phyloP scores from a whole-genome alignment of 2,797 vertebrate genomes.

The Cossypha caffra region DNA sequence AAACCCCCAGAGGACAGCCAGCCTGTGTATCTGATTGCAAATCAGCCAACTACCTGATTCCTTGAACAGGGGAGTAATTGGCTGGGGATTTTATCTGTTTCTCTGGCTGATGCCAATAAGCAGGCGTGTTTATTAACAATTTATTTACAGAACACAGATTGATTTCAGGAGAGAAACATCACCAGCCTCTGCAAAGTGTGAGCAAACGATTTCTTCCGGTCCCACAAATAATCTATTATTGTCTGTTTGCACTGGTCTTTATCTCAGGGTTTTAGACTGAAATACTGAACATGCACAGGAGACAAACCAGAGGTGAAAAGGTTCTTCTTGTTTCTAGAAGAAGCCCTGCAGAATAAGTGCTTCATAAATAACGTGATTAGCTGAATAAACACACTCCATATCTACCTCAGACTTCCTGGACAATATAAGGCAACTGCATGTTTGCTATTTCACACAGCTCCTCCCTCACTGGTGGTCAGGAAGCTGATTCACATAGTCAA shows the following conservation, averaged over 20 bases:
- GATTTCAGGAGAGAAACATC: conserved; percentile 53
- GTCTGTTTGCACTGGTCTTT: not conserved
- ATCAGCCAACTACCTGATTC: conserved; percentile 47
- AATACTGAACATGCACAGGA: not conserved
- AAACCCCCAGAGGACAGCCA: conserved; percentile 4
- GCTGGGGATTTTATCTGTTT: conserved; percentile 64
- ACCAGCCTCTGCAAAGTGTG: not conserved
- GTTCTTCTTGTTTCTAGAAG: not conserved
- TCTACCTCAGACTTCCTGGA: not conserved
- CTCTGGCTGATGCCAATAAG: conserved; percentile 57
- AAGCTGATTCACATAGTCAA: not conserved
- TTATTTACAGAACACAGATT: conserved; percentile 74
- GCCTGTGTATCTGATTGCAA: conserved; percentile 48
- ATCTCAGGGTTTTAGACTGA: not conserved
- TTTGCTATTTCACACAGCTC: not conserved
- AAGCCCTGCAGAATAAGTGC: not conserved
- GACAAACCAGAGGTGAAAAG: not conserved
- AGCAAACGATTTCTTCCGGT: conserved; percentile 37
- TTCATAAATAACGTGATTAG: not conserved
- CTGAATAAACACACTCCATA: not conserved
- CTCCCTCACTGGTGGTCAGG: not conserved
- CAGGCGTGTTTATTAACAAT: conserved; percentile 69
- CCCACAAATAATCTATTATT: conserved; percentile 1
- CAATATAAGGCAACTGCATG: not conserved
- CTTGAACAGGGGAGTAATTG: conserved; percentile 46